These are phyloP conservation scores for Prosopocoilus inquinatus DNA, from an alignment of 2,888 invertebrate genomes.

Conservation along the genomic window DNA sequence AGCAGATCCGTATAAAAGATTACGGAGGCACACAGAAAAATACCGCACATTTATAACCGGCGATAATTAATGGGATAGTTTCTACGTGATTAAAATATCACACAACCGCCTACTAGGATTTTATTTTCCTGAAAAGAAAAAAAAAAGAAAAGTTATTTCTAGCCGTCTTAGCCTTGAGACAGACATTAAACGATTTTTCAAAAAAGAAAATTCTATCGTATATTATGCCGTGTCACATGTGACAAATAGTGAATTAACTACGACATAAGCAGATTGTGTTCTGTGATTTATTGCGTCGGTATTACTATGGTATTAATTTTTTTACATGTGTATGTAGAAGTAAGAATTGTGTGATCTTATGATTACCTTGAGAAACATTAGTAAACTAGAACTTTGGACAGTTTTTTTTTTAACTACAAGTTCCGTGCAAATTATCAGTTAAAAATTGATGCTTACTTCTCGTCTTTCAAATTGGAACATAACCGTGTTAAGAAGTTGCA, in stretches of 20 bases:
- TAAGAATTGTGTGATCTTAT: too few species aligned
- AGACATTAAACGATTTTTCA: constrained; percentile 5
- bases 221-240: constrained; percentile 23
- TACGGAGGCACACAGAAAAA: constrained; percentile 9
- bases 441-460: too few species aligned
- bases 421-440: too few species aligned
- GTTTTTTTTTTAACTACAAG: too few species aligned
- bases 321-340: too few species aligned
- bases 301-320: too few species aligned
- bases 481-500: too few species aligned
- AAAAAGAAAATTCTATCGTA: constrained; percentile 22
- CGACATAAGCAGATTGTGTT: constrained; percentile 22
- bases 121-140: constrained; percentile 12
- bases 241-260: constrained; percentile 26
- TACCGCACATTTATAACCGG: constrained; percentile 19
- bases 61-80: constrained; percentile 20
- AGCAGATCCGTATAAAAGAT: background rate
- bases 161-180: background rate
- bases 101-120: constrained; percentile 18
- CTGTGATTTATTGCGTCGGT: constrained; percentile 15
- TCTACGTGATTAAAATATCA: constrained; percentile 22
- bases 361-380: too few species aligned
- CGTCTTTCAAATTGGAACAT: too few species aligned
- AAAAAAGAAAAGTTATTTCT: background rate
- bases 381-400: too few species aligned